A percentile compares a stretch with the other conserved stretches of the same genome.
Conservation (phyloP, 2,113 vertebrate genomes). For the Peromyscus polionotus region DNA sequence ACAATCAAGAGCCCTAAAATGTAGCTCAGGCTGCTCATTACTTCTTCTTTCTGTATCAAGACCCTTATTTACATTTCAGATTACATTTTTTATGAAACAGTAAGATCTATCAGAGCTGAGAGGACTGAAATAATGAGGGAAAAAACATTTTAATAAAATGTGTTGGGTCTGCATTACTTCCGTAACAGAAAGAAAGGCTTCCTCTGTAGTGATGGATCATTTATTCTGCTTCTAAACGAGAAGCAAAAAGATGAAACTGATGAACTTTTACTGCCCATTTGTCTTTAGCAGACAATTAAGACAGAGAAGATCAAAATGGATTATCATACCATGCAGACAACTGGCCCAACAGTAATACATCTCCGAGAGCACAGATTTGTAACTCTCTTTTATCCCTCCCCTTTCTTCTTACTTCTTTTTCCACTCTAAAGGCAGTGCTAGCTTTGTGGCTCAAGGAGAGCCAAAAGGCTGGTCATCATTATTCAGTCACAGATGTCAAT, state of each 20-base stretch:
- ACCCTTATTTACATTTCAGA: slow-evolving; percentile 98
- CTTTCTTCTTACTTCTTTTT: slow-evolving; percentile 94
- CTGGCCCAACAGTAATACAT: slow-evolving; percentile 94
- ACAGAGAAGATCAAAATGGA: slow-evolving; percentile 94
- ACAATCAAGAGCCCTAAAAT: slow-evolving; percentile 88
- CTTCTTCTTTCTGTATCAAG: slow-evolving; percentile 93
- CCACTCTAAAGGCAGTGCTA: slow-evolving; percentile 92
- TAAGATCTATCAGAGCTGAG: slow-evolving; percentile 92
- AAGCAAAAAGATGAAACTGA: slow-evolving; percentile 92
- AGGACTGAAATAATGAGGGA: slow-evolving; percentile 95
- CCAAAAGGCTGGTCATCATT: slow-evolving; percentile 95
- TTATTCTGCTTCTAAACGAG: slow-evolving; percentile 91
- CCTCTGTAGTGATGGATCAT: slow-evolving; percentile 89
- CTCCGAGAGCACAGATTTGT: slow-evolving; percentile 92
- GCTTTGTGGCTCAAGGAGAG: slow-evolving; percentile 97
- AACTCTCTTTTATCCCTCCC: slow-evolving; percentile 92
- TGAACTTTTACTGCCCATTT: slow-evolving; percentile 93
- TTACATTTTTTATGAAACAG: slow-evolving; percentile 94
- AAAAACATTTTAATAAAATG: slow-evolving; percentile 93
- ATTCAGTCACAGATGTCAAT: slow-evolving; percentile 96
- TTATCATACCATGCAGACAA: slow-evolving; percentile 94
- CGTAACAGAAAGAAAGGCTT: slow-evolving; percentile 91
- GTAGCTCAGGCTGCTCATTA: slow-evolving; percentile 92
- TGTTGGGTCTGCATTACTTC: slow-evolving; percentile 90
- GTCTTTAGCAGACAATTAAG: slow-evolving; percentile 95